A percentile compares a stretch with the other conserved stretches of the same genome.
These are phyloP conservation scores for Tinamus major DNA, from an alignment of 2,797 vertebrate genomes.

Conservation along the genomic window DNA sequence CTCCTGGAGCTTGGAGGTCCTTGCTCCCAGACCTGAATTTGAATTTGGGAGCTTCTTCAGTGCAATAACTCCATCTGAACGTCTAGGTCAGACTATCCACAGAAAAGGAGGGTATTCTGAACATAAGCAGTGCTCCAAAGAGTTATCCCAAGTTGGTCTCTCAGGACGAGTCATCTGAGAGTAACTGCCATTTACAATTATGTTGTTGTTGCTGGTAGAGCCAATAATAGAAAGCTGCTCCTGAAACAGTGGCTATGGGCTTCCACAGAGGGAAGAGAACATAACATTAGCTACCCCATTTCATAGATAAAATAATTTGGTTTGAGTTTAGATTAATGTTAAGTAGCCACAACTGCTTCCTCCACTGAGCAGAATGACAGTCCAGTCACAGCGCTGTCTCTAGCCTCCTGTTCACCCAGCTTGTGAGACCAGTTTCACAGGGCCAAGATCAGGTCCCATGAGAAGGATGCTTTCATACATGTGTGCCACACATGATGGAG, in stretches of 20 bases:
- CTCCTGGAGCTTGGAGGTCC: not conserved
- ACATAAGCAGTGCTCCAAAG: not conserved
- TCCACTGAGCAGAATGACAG: not conserved
- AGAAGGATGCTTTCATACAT: not conserved
- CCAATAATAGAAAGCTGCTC: not conserved
- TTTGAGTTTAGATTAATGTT: not conserved
- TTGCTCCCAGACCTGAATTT: not conserved
- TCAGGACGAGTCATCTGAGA: not conserved
- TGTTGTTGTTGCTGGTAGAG: not conserved
- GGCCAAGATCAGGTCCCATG: not conserved
- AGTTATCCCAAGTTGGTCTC: not conserved
- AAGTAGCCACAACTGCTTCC: not conserved
- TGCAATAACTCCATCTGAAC: not conserved
- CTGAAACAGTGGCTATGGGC: not conserved
- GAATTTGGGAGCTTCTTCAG: not conserved
- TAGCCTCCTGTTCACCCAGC: not conserved
- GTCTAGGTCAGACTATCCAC: not conserved
- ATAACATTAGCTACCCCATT: not conserved
- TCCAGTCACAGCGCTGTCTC: fast-evolving
- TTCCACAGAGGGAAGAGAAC: not conserved
- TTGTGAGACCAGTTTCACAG: not conserved
- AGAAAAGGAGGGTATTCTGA: not conserved
- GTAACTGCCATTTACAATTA: not conserved
- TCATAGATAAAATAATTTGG: not conserved
- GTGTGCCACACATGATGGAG: not conserved